These are phyloP conservation scores for Lasioglossum vierecki DNA, from an alignment of 2,888 invertebrate species.

Conservation along the genomic window DNA sequence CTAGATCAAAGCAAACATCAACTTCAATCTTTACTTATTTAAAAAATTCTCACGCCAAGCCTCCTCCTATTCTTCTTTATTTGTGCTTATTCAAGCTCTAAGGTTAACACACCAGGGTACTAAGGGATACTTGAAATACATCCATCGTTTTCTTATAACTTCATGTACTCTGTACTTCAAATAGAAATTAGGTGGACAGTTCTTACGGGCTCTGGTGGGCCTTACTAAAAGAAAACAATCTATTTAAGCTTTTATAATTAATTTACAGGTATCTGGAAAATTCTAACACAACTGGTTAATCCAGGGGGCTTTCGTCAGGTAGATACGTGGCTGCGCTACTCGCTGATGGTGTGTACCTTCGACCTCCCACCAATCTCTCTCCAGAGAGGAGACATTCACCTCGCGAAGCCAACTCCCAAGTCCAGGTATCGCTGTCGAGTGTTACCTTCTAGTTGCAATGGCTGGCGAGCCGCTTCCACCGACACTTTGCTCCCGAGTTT, in stretches of 20 bases:
- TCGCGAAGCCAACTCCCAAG: conserved; percentile 73
- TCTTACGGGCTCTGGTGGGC: neutral
- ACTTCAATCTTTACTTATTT: neutral
- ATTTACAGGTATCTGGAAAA: neutral
- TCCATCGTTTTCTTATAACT: neutral
- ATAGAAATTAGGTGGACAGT: neutral
- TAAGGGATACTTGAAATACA: neutral
- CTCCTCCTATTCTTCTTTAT: neutral
- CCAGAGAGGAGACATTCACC: conserved; percentile 80
- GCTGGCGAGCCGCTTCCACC: conserved; percentile 50
- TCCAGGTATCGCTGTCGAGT: conserved; percentile 59
- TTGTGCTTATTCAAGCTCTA: neutral
- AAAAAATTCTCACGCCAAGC: neutral
- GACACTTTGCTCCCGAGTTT: conserved; percentile 18
- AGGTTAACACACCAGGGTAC: neutral
- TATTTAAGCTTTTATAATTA: neutral
- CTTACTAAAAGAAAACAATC: neutral
- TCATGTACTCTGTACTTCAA: no score
- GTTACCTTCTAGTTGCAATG: conserved; percentile 49
- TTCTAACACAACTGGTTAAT: neutral
- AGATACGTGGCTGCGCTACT: conserved; percentile 43
- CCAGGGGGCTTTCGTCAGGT: neutral
- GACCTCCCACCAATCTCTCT: conserved; percentile 66
- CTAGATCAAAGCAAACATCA: neutral
- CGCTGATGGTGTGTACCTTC: conserved; percentile 56